Percentiles rank a stretch among this genome's conserved stretches.
These are phyloP conservation scores for Plebejus argus DNA, from an alignment of 2,888 invertebrate species.

Conservation along the genomic window DNA sequence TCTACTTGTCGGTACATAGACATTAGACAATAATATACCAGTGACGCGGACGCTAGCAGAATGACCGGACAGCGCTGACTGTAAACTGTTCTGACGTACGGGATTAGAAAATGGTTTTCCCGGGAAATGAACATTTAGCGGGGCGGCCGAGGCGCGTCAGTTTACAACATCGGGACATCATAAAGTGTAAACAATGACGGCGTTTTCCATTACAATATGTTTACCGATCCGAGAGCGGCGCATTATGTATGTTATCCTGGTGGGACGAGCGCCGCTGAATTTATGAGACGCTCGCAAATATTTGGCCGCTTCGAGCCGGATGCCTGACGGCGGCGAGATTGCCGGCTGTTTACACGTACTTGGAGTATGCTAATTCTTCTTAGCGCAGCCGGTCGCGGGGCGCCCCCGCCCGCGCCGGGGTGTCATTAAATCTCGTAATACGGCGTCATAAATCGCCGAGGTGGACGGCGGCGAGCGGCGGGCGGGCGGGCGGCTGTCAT, in stretches of 20 bases:
- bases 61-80: not conserved
- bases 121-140: constrained; percentile 40
- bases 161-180: constrained; percentile 75
- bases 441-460: constrained; percentile 80
- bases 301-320: constrained; percentile 75
- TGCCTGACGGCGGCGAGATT: constrained; percentile 77
- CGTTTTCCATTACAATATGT: constrained; percentile 82
- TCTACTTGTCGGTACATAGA: not conserved
- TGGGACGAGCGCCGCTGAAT: constrained; percentile 71
- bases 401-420: constrained; percentile 42
- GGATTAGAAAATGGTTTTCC: constrained; percentile 43
- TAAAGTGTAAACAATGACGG: constrained; percentile 79
- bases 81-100: constrained; percentile 22
- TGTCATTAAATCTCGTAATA: constrained; percentile 81
- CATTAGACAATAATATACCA: not conserved
- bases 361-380: constrained; percentile 45
- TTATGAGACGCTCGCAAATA: constrained; percentile 79
- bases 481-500: constrained; percentile 76
- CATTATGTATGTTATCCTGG: constrained; percentile 80
- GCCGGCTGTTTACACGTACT: constrained; percentile 53
- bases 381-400: constrained; percentile 17
- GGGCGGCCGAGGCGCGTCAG: constrained; percentile 56
- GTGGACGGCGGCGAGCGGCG: constrained; percentile 66
- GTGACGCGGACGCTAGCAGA: not conserved
- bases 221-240: constrained; percentile 78